Evolutionary conservation across 2,113 vertebrate species (phyloP).

Genomic region (Lycocorax pyrrhopterus): DNA sequence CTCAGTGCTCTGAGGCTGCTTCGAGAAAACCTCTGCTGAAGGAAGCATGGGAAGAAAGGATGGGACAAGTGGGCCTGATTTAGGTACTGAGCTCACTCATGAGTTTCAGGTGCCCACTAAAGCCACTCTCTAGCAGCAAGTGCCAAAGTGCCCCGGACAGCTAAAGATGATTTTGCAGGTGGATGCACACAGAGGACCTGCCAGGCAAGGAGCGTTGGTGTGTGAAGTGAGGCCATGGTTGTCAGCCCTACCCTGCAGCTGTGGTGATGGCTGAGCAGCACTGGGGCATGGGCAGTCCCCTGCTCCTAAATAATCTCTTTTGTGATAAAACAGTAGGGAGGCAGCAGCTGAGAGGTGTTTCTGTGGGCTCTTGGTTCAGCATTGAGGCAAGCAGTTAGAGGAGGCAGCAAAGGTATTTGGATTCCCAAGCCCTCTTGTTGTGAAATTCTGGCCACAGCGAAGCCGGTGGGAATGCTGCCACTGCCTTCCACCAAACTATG

Average conservation of each 20-base stretch:
- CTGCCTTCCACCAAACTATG: background rate
- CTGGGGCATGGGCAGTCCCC: background rate
- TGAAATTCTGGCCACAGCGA: background rate
- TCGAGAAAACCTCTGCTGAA: background rate
- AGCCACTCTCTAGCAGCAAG: background rate
- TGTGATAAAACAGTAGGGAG: background rate
- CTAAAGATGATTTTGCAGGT: background rate
- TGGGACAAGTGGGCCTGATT: background rate
- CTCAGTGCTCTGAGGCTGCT: background rate
- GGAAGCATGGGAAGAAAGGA: background rate
- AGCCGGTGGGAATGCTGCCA: background rate
- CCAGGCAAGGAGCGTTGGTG: background rate
- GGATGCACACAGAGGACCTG: background rate
- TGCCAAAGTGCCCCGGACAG: accelerated
- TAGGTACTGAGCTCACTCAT: accelerated
- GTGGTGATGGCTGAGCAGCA: background rate
- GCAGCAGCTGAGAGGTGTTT: background rate
- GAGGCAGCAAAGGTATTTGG: background rate
- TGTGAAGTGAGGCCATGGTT: background rate
- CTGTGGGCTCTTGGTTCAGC: background rate
- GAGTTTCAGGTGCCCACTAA: background rate
- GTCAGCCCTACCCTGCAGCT: background rate
- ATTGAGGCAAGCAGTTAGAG: background rate
- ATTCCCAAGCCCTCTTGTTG: background rate
- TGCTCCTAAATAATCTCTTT: background rate